Conservation (phyloP, 2,797 vertebrate genomes). For the Decapterus maruadsi region DNA sequence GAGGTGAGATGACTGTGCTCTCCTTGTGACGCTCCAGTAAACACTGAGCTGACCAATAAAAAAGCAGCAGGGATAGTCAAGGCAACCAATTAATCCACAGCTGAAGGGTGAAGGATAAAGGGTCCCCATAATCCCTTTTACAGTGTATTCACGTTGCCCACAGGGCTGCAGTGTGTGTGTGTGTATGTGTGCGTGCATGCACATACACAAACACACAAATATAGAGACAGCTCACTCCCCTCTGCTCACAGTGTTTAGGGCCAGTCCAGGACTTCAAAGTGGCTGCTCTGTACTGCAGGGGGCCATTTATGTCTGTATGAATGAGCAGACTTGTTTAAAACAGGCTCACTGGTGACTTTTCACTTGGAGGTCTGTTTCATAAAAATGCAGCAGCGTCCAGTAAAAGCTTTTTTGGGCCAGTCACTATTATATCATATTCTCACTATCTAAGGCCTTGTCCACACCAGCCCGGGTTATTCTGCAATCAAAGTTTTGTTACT, state of each 20-base stretch:
- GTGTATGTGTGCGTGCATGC: background rate
- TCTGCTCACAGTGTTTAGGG: slow-evolving; percentile 30
- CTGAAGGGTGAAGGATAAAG: slow-evolving; percentile 46
- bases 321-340: slow-evolving; percentile 9
- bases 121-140: slow-evolving; percentile 43
- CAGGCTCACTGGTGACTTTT: background rate
- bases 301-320: slow-evolving; percentile 10
- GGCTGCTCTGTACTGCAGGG: slow-evolving; percentile 18
- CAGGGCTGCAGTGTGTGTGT: slow-evolving; percentile 13
- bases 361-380: background rate
- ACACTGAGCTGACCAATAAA: slow-evolving; percentile 31
- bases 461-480: no score
- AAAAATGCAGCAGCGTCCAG: slow-evolving; percentile 7
- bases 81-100: slow-evolving; percentile 42
- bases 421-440: background rate
- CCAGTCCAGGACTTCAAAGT: slow-evolving; percentile 12
- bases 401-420: background rate
- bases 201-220: slow-evolving; percentile 7
- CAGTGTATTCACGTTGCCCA: slow-evolving; percentile 28
- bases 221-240: slow-evolving; percentile 5
- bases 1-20: slow-evolving; percentile 10
- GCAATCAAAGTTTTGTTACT: no score
- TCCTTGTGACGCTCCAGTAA: slow-evolving; percentile 14
- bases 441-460: background rate
- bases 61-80: slow-evolving; percentile 37